These are phyloP conservation scores for Aphyosemion australe DNA, from an alignment of 2,113 vertebrate species.

Conservation along the genomic window DNA sequence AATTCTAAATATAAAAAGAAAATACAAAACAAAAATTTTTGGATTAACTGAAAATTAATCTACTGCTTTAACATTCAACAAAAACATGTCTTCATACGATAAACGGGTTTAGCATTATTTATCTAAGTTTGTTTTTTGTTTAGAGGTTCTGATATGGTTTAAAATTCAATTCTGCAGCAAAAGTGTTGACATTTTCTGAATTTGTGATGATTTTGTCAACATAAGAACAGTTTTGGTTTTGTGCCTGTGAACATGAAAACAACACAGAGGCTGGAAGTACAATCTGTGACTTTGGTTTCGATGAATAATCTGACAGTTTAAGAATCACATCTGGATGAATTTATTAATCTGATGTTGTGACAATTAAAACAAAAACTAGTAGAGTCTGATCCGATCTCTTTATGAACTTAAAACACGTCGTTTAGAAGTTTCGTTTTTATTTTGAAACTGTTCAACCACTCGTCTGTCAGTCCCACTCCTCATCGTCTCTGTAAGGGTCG, in stretches of 20 bases:
- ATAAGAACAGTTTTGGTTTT: background rate
- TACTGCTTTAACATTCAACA: background rate
- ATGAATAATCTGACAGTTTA: no score
- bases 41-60: background rate
- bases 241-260: constrained; percentile 4
- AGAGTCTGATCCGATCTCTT: constrained; percentile 4
- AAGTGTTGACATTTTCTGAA: no score
- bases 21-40: background rate
- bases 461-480: constrained; percentile 84
- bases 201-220: background rate
- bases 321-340: background rate
- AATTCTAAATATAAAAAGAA: background rate
- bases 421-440: constrained; percentile 9
- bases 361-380: constrained; percentile 13
- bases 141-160: no score
- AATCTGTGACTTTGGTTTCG: no score
- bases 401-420: background rate
- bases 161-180: no score
- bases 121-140: no score
- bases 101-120: no score
- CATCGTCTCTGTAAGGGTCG: constrained; percentile 84
- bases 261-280: background rate
- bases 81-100: no score
- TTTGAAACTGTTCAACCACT: constrained; percentile 1
- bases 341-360: constrained; percentile 2